phyloP scores from a whole-genome alignment of 2,888 invertebrate species.

The Megaustenia siamemsis region DNA sequence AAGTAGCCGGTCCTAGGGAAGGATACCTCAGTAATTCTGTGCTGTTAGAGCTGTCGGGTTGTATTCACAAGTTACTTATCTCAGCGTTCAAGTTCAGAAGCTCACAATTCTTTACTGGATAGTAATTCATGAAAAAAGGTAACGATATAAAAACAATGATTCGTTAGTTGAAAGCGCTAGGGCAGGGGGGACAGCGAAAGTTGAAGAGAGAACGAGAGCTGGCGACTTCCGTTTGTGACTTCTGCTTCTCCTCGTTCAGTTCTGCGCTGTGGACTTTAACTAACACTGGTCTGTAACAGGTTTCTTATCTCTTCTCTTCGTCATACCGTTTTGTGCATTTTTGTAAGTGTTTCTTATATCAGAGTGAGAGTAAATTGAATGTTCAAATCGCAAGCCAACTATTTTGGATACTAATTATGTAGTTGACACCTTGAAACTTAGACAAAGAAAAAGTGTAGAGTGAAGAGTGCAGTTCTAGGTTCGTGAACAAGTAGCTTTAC shows the following conservation, averaged over 20 bases:
- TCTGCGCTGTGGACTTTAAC: background rate
- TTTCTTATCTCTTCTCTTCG: background rate
- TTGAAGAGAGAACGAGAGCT: background rate
- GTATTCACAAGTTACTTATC: background rate
- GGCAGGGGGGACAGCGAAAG: background rate
- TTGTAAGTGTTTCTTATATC: background rate
- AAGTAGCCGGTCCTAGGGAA: constrained; percentile 14
- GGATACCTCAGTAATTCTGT: background rate
- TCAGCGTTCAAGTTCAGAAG: background rate
- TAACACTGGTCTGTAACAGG: background rate
- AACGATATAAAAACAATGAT: background rate
- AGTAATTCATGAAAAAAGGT: constrained; percentile 30
- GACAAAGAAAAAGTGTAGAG: background rate
- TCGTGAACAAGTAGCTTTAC: too few relatives aligned
- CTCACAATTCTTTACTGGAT: background rate
- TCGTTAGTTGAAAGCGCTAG: background rate
- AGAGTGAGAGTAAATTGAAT: background rate
- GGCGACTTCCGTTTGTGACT: background rate
- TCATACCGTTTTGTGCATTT: background rate
- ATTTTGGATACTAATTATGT: too few relatives aligned
- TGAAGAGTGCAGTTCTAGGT: too few relatives aligned
- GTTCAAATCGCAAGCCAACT: too few relatives aligned
- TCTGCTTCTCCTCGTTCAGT: background rate
- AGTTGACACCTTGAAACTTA: background rate
- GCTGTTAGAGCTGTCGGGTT: background rate